These are phyloP conservation scores for Otocyon megalotis DNA, from an alignment of 2,113 vertebrate species.

Conservation along the genomic window DNA sequence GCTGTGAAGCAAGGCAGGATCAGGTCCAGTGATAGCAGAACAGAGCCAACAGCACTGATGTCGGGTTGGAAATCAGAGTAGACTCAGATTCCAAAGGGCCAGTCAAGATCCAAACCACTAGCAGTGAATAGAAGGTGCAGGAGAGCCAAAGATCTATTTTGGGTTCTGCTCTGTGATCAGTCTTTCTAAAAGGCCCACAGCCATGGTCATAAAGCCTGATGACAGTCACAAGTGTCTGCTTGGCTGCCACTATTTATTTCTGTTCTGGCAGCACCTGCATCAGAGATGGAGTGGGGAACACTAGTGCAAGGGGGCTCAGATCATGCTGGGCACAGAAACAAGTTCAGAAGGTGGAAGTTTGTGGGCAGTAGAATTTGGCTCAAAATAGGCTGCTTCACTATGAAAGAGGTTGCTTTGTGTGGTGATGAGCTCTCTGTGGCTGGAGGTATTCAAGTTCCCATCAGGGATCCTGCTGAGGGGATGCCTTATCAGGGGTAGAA, in stretches of 20 bases:
- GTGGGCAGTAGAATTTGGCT: background rate
- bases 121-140: background rate
- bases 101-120: background rate
- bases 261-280: background rate
- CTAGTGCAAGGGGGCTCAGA: background rate
- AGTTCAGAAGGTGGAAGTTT: background rate
- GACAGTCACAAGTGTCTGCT: background rate
- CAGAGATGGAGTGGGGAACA: background rate
- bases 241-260: background rate
- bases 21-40: background rate
- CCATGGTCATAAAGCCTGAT: background rate
- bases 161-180: background rate
- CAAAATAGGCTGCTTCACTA: background rate
- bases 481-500: background rate
- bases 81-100: background rate
- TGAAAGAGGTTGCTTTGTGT: background rate
- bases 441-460: background rate
- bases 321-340: background rate
- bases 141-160: background rate
- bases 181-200: background rate
- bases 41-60: background rate
- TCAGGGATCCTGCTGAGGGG: background rate
- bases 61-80: background rate
- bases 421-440: background rate
- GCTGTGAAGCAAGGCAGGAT: background rate